Evolutionary conservation across 2,113 vertebrate genomes (phyloP).

Genomic region (Ariopsis seemanni): DNA sequence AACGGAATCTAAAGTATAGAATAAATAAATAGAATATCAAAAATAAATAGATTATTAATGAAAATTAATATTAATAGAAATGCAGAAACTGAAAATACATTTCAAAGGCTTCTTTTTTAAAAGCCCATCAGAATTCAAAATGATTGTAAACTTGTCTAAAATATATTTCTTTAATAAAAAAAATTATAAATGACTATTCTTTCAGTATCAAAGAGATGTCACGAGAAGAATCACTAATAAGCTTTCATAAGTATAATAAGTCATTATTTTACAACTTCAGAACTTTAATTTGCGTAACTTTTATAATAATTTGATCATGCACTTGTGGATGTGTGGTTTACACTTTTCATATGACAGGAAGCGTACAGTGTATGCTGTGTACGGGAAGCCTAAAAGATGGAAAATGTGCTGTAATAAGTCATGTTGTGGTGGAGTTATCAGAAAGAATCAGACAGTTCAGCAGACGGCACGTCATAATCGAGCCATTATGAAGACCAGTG

Average conservation of each 20-base stretch:
- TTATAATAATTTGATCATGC: neutral
- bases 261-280: neutral
- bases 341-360: neutral
- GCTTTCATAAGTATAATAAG: neutral
- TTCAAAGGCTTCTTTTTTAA: neutral
- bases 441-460: slow-evolving; percentile 16
- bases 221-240: neutral
- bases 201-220: neutral
- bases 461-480: slow-evolving; percentile 58
- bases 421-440: slow-evolving; percentile 6
- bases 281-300: neutral
- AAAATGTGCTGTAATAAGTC: slow-evolving; percentile 16
- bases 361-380: neutral
- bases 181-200: neutral
- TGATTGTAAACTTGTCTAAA: neutral
- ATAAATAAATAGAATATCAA: neutral
- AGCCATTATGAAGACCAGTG: slow-evolving; percentile 62
- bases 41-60: neutral
- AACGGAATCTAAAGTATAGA: neutral
- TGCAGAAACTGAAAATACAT: neutral
- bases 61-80: neutral
- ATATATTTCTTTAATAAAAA: neutral
- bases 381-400: neutral
- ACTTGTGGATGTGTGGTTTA: neutral
- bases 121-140: neutral